These are phyloP conservation scores for Coreius guichenoti DNA, from an alignment of 2,797 vertebrate species.

Conservation along the genomic window DNA sequence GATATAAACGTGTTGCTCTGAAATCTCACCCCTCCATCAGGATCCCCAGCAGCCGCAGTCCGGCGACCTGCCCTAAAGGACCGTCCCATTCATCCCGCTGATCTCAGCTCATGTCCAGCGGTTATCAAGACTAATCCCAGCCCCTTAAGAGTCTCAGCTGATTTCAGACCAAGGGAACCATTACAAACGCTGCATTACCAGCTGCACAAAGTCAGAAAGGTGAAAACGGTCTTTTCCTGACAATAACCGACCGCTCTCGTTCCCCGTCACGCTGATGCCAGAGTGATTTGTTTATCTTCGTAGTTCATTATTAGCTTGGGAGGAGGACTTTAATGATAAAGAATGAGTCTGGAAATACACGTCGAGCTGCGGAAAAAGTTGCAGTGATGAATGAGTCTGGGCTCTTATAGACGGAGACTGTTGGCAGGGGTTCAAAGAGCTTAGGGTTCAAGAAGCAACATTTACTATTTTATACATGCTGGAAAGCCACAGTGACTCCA, in stretches of 20 bases:
- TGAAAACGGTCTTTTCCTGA: conserved; percentile 13
- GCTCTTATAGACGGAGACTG: neutral
- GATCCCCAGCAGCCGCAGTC: neutral
- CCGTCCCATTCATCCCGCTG: neutral
- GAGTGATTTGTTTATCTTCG: conserved; percentile 2
- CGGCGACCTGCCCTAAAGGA: neutral
- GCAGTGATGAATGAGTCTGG: conserved; percentile 29
- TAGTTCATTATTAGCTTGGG: conserved; percentile 30
- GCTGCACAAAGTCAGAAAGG: conserved; percentile 35
- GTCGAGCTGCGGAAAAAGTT: neutral
- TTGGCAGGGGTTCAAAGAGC: neutral
- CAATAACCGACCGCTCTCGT: neutral
- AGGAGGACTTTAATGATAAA: conserved; percentile 20
- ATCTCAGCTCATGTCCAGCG: conserved; percentile 4
- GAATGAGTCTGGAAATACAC: conserved; percentile 22
- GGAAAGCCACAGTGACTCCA: neutral
- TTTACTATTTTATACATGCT: conserved; percentile 8
- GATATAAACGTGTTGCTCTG: conserved; percentile 21
- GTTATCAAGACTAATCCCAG: neutral
- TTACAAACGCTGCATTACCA: conserved; percentile 24
- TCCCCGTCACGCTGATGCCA: neutral
- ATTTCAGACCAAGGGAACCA: conserved; percentile 15
- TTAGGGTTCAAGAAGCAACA: neutral
- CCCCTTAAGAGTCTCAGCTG: neutral
- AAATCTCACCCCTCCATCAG: conserved; percentile 13